phyloP scores from a whole-genome alignment of 2,888 invertebrate species.

The Amphipoea lucens region DNA sequence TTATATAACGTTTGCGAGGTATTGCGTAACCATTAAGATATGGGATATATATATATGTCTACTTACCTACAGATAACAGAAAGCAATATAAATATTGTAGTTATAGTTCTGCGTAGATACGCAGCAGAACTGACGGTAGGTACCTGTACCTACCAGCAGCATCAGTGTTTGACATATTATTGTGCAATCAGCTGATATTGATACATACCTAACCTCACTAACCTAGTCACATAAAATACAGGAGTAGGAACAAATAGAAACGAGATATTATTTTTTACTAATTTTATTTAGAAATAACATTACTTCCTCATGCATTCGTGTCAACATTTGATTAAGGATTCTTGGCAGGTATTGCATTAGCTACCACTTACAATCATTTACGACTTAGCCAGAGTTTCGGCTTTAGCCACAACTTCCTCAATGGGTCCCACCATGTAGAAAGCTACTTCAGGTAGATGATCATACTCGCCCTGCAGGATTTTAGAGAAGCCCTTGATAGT shows the following conservation, averaged over 20 bases:
- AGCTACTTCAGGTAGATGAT: conserved; percentile 97
- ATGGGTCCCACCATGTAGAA: conserved; percentile 99
- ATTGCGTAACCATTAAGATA: conserved; percentile 23
- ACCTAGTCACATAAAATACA: neutral
- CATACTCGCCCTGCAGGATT: conserved; percentile 95
- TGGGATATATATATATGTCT: neutral
- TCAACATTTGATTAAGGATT: conserved; percentile 87
- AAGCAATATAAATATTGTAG: neutral
- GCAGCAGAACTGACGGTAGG: neutral
- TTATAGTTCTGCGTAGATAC: neutral
- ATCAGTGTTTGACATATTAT: conserved; percentile 2
- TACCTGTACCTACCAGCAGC: neutral
- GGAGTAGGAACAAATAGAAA: conserved; percentile 31
- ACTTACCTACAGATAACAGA: neutral
- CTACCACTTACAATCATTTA: conserved; percentile 89
- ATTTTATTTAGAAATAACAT: conserved; percentile 79
- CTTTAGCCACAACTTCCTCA: conserved; percentile 92
- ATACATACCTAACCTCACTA: conserved; percentile 7
- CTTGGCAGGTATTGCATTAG: conserved; percentile 95
- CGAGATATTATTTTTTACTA: conserved; percentile 69
- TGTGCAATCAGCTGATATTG: conserved; percentile 19
- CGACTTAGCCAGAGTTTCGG: conserved; percentile 93
- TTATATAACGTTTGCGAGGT: neutral
- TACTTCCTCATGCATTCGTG: conserved; percentile 73
- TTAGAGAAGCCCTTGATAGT: conserved; percentile 97